These are phyloP conservation scores for Crioceris asparagi DNA, from an alignment of 2,888 invertebrate genomes.

Conservation along the genomic window DNA sequence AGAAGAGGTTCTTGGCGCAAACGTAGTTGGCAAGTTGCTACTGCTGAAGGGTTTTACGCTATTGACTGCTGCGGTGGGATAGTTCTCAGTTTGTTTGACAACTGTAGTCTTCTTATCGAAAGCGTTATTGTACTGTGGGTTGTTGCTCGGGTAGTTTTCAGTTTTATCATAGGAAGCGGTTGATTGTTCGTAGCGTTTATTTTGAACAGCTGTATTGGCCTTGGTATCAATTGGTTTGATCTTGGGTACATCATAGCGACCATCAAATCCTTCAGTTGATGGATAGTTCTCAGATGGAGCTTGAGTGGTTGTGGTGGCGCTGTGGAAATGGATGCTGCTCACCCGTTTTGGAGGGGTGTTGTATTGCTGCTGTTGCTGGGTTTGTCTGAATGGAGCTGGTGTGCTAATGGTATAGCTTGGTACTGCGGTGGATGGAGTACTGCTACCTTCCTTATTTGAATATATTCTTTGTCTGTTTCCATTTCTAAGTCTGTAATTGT, in stretches of 20 bases:
- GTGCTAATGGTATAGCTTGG: slow-evolving; percentile 32
- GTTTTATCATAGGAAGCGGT: slow-evolving; percentile 20
- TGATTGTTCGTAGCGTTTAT: slow-evolving; percentile 18
- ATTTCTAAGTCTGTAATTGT: slow-evolving; percentile 23
- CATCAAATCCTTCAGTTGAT: no score
- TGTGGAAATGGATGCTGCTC: slow-evolving; percentile 28
- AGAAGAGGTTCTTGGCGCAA: slow-evolving; percentile 32
- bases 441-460: slow-evolving; percentile 1
- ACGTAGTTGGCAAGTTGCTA: slow-evolving; percentile 28
- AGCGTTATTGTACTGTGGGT: slow-evolving; percentile 22
- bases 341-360: slow-evolving; percentile 21
- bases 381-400: slow-evolving; percentile 36
- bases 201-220: slow-evolving; percentile 20
- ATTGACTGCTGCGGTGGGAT: slow-evolving; percentile 33
- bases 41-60: slow-evolving; percentile 25
- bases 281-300: no score
- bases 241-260: not conserved
- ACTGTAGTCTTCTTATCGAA: slow-evolving; percentile 28
- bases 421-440: not conserved
- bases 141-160: slow-evolving; percentile 25
- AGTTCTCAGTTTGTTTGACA: slow-evolving; percentile 24
- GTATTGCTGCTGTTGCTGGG: slow-evolving; percentile 22
- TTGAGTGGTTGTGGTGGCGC: no score
- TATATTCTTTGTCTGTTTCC: slow-evolving; percentile 19
- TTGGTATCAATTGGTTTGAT: slow-evolving; percentile 14